Base-by-base conservation (phyloP, 2,113 vertebrate species). In the Alethe castanea region DNA sequence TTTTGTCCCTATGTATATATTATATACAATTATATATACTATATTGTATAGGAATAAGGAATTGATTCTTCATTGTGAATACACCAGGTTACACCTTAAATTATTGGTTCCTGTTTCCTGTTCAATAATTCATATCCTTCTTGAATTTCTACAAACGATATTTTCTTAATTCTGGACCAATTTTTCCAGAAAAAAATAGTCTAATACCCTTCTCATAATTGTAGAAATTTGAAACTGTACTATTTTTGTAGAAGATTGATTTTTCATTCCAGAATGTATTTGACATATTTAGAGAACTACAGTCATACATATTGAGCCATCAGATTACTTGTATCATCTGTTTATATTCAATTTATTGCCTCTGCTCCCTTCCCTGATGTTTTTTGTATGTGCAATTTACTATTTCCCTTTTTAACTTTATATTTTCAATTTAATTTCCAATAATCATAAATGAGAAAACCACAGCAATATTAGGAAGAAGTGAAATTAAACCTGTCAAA, bases 351-450 rank as follows among this genome's bases (percentile, higher is more conserved):
- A 91, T 59, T 52, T 73, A 57, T 36, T 81, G 16, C 24, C 45
- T 87, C 44, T 89, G 25, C 8, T 87, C 9, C 14, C 19, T 81
- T 82, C 19, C 15, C 6, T 65, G 40, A 44, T 79, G 12, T 62
- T 83, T 91, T 60, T 56, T 2, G 0, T 56, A 71, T n/a, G 14
- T 72, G 22, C 24, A 81, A 78, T 86, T 82, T 60, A 50, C 10
- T 71, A 78, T 85, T 91, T 88, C 36, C 5, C 8, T 80, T 95
- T 94, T 78, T 57, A 72, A 80, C 23, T 5, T 67, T 52, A 9
- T 56, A 35, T 82, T 90, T 95, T 76, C 81, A 72, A 81, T 82
- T 87, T 91, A 19, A 92, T 67, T 92, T 94, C 36, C 45, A 88
- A 28, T 72, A 90, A 56, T 31, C n/a, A 11, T 36, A 52, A 89